Base-by-base conservation (phyloP, 35 echinoderm and acorn worm genomes). In the Hemicentrotus pulcherrimus region DNA sequence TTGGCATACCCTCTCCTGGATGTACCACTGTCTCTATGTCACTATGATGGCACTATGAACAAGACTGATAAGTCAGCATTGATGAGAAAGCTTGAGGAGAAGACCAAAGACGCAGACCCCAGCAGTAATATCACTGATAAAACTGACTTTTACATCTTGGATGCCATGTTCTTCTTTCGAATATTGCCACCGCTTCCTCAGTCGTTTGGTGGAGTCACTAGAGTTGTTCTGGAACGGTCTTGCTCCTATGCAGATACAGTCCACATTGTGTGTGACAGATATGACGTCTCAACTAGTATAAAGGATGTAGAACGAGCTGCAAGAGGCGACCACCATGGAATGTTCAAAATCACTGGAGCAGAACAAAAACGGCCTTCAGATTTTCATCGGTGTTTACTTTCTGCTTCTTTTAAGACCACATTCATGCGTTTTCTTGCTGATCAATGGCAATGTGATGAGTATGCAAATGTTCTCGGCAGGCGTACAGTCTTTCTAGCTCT, bases 41-140 rank as follows among this genome's bases (percentile, higher is more conserved):
- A 95, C 32, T 58, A 59, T 61, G 52, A 95, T 61, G 95, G 95
- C 11, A 47, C 95, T 28, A 58, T 91, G 86, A 55, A 91, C 86
- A 95, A 95, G 45, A 95, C 95, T 2, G 88, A 32, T 28, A 95
- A 95, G 48, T 47, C 86, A 1, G 95, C 48, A 4, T 87, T 95
- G 4, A 86, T 88, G 46, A 88, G 88, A 41, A 48, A 48, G 31
- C 46, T 95, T 14, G 95, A 95, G 22, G 33, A 11, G 55, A 55
- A 48, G 48, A 13, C 47, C 18, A 88, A 88, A 31, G 46, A 46
- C 15, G 4, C 22, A 86, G 11, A 95, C 4, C 33, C 61, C 4
- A 6, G 3, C 16, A 24, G 10, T 10, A 95, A 88, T 48, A 46
- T 10, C 30, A 18, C 78, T 24, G 47, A 88, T 30, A 88, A 88